Evolutionary conservation across 2,888 invertebrate genomes (phyloP).

Genomic region (Noctuana brunneofusca): DNA sequence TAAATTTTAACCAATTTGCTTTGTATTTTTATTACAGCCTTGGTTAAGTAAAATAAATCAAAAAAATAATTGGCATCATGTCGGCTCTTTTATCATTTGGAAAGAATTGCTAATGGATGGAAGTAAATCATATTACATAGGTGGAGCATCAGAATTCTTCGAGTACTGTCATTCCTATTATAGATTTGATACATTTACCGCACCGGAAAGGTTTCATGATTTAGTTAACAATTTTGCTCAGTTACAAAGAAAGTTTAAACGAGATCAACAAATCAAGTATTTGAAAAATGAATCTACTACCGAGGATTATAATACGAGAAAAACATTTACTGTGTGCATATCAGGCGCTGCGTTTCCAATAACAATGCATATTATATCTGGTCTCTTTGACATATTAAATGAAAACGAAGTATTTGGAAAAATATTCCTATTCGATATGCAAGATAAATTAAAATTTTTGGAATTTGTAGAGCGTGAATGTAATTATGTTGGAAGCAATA

Average conservation of each 20-base stretch:
- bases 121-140: slow-evolving; percentile 82
- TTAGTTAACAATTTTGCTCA: slow-evolving; percentile 57
- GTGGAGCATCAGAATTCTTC: slow-evolving; percentile 83
- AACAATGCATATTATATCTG: slow-evolving; percentile 63
- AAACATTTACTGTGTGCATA: slow-evolving; percentile 57
- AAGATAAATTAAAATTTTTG: slow-evolving; percentile 52
- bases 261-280: slow-evolving; percentile 38
- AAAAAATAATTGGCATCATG: slow-evolving; percentile 81
- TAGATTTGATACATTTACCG: slow-evolving; percentile 61
- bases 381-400: slow-evolving; percentile 55
- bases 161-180: slow-evolving; percentile 85
- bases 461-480: slow-evolving; percentile 63
- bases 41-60: slow-evolving; percentile 79
- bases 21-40: slow-evolving; percentile 50
- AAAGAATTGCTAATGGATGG: slow-evolving; percentile 82
- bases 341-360: slow-evolving; percentile 62
- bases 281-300: slow-evolving; percentile 25
- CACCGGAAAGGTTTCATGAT: slow-evolving; percentile 55
- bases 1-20: too few species aligned
- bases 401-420: slow-evolving; percentile 54
- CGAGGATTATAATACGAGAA: slow-evolving; percentile 38
- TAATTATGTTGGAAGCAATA: slow-evolving; percentile 53
- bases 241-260: slow-evolving; percentile 52
- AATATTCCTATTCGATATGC: slow-evolving; percentile 64
- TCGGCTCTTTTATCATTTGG: slow-evolving; percentile 83